A percentile compares a stretch with the other conserved stretches of the same genome.
Conservation (phyloP, 2,797 vertebrate genomes). For the Ateles fusciceps region DNA sequence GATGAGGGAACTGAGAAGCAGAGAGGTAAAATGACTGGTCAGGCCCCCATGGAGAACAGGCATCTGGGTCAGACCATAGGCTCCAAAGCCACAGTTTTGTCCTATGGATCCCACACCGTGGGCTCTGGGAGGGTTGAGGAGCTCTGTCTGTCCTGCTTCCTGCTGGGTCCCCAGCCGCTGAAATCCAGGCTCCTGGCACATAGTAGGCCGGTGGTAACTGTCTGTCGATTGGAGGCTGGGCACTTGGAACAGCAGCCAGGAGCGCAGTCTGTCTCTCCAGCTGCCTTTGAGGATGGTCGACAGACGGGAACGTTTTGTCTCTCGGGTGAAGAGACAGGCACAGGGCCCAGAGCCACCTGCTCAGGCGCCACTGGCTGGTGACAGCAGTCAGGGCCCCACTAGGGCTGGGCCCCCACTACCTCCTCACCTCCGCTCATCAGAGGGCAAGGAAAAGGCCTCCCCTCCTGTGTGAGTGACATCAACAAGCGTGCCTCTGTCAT, state of each 20-base stretch:
- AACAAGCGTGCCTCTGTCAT: background rate
- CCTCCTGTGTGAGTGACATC: background rate
- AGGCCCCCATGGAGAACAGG: background rate
- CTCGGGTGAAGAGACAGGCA: background rate
- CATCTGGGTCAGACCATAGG: background rate
- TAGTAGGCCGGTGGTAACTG: background rate
- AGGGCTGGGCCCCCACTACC: background rate
- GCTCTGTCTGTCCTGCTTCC: background rate
- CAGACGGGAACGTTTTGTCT: background rate
- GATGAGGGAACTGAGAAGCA: background rate
- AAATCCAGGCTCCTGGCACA: background rate
- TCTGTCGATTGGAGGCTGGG: background rate
- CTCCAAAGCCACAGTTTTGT: background rate
- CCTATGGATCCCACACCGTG: background rate
- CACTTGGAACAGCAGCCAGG: background rate
- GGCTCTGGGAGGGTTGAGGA: background rate
- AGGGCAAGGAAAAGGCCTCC: background rate
- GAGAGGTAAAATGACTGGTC: background rate
- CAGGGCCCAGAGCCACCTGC: background rate
- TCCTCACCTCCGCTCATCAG: background rate
- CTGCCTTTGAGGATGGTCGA: background rate
- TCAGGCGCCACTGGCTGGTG: no score
- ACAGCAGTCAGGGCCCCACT: no score
- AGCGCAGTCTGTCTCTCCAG: background rate
- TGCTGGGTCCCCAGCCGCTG: background rate